Evolutionary conservation across 2,113 vertebrate genomes (phyloP).

Genomic region (Aix galericulata): DNA sequence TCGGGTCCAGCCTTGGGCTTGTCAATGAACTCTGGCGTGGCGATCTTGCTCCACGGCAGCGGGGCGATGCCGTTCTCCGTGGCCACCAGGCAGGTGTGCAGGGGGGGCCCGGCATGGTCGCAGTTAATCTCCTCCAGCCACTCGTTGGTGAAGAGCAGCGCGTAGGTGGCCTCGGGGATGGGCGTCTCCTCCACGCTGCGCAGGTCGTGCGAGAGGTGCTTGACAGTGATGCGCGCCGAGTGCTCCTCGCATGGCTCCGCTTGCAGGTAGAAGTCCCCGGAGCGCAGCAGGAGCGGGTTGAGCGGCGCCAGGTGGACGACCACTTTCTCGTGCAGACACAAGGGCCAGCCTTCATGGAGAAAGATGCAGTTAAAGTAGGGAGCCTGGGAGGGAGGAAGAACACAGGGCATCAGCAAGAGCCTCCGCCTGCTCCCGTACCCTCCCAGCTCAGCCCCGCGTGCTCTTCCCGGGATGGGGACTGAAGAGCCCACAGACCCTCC

Average conservation of each 20-base stretch:
- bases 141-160: slow-evolving; percentile 81
- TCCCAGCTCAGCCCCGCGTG: accelerated
- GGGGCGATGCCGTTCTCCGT: slow-evolving; percentile 80
- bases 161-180: slow-evolving; percentile 75
- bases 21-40: slow-evolving; percentile 82
- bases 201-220: slow-evolving; percentile 83
- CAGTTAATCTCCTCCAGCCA: slow-evolving; percentile 85
- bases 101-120: slow-evolving; percentile 64
- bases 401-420: neutral
- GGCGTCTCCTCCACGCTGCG: slow-evolving; percentile 79
- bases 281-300: slow-evolving; percentile 81
- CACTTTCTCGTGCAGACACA: slow-evolving; percentile 85
- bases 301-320: slow-evolving; percentile 85
- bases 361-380: slow-evolving; percentile 83
- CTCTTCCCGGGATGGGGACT: neutral
- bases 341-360: slow-evolving; percentile 90
- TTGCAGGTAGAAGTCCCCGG: slow-evolving; percentile 89
- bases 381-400: slow-evolving; percentile 75
- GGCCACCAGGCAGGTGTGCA: slow-evolving; percentile 84
- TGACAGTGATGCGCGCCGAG: slow-evolving; percentile 80
- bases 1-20: slow-evolving; percentile 29
- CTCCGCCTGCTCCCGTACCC: neutral
- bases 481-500: accelerated
- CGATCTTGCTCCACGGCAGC: slow-evolving; percentile 84
- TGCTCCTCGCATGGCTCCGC: slow-evolving; percentile 82